Evolutionary conservation across 2,113 vertebrate species (phyloP).

Genomic region (Centropus bengalensis): DNA sequence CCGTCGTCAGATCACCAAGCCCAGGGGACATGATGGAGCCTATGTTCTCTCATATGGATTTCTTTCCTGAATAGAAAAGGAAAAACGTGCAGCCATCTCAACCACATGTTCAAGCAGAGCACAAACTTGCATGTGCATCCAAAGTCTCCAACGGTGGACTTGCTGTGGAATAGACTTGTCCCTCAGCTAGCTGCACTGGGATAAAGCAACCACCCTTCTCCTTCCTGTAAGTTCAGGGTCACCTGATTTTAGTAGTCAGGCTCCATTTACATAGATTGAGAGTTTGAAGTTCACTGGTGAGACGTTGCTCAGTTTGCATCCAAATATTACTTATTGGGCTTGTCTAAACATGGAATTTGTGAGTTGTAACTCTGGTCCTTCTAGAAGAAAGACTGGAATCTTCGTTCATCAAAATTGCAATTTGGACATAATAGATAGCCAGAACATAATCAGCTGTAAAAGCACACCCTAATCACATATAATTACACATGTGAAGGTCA

Average conservation of each 20-base stretch:
- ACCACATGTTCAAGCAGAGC: not conserved
- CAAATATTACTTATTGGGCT: not conserved
- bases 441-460: not conserved
- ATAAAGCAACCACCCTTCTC: not conserved
- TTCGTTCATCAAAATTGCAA: not conserved
- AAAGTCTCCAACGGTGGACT: too few relatives aligned
- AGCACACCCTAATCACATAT: not conserved
- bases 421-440: not conserved
- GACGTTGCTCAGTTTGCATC: not conserved
- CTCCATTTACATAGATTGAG: not conserved
- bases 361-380: not conserved
- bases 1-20: not conserved
- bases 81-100: not conserved
- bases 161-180: not conserved
- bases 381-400: not conserved
- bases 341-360: not conserved
- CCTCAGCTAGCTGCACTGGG: not conserved
- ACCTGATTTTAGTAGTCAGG: not conserved
- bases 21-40: not conserved
- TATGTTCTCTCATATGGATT: fast-evolving
- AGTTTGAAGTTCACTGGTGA: not conserved
- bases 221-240: not conserved
- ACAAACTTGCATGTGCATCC: not conserved
- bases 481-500: not conserved
- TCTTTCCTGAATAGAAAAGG: not conserved